These are phyloP conservation scores for Sylvilagus floridanus DNA, from an alignment of 2,797 vertebrate species.

Conservation along the genomic window DNA sequence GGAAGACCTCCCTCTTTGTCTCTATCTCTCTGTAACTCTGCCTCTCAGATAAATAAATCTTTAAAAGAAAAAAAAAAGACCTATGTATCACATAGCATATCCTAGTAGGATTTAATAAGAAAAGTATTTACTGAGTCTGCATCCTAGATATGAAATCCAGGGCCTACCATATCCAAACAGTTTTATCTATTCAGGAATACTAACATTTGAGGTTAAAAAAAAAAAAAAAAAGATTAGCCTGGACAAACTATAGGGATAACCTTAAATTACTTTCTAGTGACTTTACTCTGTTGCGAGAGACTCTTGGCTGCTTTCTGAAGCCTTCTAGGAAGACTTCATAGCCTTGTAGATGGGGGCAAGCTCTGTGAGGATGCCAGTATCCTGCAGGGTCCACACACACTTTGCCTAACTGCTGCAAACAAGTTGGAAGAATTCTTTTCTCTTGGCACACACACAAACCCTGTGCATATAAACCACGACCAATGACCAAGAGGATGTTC, in stretches of 20 bases:
- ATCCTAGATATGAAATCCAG: constrained; percentile 39
- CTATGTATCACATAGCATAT: constrained; percentile 36
- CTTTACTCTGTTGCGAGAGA: neutral
- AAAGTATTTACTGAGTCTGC: constrained; percentile 32
- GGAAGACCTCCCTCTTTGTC: no score
- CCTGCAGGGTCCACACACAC: neutral
- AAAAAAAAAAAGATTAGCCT: neutral
- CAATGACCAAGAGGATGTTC: constrained; percentile 15
- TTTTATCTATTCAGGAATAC: constrained; percentile 23
- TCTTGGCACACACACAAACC: constrained; percentile 20
- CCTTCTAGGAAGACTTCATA: neutral
- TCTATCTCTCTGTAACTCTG: no score
- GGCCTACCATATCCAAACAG: neutral
- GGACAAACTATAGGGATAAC: neutral
- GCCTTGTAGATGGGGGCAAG: constrained; percentile 6
- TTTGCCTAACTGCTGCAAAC: neutral
- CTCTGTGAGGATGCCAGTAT: neutral
- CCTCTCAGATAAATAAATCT: no score
- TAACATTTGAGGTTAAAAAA: constrained; percentile 51
- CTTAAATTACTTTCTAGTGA: constrained; percentile 35
- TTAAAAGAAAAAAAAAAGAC: no score
- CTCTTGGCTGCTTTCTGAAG: neutral
- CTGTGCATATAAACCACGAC: constrained; percentile 37
- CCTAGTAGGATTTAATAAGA: constrained; percentile 27
- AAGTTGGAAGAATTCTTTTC: constrained; percentile 2